Evolutionary conservation across 2,797 vertebrate species (phyloP).

Genomic region (Adrianichthys oophorus): DNA sequence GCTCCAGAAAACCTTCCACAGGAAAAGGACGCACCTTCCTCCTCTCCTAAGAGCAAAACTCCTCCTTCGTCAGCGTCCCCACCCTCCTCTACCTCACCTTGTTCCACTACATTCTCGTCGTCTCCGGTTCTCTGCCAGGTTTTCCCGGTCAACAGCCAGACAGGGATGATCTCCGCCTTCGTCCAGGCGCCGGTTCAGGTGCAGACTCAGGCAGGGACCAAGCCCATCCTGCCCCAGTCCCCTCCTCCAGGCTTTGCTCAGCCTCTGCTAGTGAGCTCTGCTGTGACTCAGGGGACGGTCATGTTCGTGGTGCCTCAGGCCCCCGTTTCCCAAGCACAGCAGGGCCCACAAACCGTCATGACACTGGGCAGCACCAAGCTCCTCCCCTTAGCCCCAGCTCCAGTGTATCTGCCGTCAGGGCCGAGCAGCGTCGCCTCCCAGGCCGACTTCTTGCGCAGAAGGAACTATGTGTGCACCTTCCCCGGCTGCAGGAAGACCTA

Average conservation of each 20-base stretch:
- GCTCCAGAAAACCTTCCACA: slow-evolving; percentile 10
- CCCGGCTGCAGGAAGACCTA: slow-evolving; percentile 96
- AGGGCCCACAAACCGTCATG: slow-evolving; percentile 77
- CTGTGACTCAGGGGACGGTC: slow-evolving; percentile 86
- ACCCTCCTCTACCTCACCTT: slow-evolving; percentile 28
- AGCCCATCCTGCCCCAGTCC: slow-evolving; percentile 81
- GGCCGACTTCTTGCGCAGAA: slow-evolving; percentile 88
- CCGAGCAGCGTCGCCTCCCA: slow-evolving; percentile 62
- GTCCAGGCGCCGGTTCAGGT: slow-evolving; percentile 82
- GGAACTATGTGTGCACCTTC: slow-evolving; percentile 92
- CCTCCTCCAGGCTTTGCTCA: slow-evolving; percentile 65
- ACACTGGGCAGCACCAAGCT: slow-evolving; percentile 89
- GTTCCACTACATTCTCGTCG: slow-evolving; percentile 63
- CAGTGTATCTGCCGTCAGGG: slow-evolving; percentile 84
- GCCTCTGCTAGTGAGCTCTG: slow-evolving; percentile 83
- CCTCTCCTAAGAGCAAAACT: slow-evolving; percentile 20
- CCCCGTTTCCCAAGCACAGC: slow-evolving; percentile 65
- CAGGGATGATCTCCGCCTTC: slow-evolving; percentile 85
- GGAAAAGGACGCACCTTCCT: slow-evolving; percentile 44
- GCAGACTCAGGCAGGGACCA: slow-evolving; percentile 66
- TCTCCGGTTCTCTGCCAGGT: slow-evolving; percentile 89
- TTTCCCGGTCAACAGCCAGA: slow-evolving; percentile 82
- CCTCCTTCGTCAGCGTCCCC: slow-evolving; percentile 31
- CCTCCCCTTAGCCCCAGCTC: slow-evolving; percentile 92
- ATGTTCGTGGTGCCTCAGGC: slow-evolving; percentile 92